Evolutionary conservation across 2,113 vertebrate genomes (phyloP), one percentile per base, ranked within the genome.

Genomic region (Micromys minutus): DNA sequence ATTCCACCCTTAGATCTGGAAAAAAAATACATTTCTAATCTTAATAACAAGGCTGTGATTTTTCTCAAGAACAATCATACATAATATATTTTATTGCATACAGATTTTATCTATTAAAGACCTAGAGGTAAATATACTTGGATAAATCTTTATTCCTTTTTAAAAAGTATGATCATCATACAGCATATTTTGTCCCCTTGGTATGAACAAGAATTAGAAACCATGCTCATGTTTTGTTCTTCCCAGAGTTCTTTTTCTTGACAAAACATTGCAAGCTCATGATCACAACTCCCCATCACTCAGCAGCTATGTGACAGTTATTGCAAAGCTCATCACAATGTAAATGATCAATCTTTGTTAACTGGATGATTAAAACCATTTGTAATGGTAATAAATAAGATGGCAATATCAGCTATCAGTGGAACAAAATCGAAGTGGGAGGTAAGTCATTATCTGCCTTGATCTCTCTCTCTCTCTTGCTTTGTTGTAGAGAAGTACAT

Each of bases 101-200:
- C 1, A 77, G n/a, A 45, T 67, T 75, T n/a, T 88, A 88, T n/a
- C 31, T 42, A 72, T 89, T 93, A 52, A 31, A 90, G 74, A 45
- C 0, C 87, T 55, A 81, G 22, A 65, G 24, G 12, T 36, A 84
- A n/a, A 65, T 52, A 94, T 72, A 75, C 76, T 83, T 79, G 13
- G 45, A 93, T 59, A 81, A 47, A 71, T 71, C 3, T 21, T 79
- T 5, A 91, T 65, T 65, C 11, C 42, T 29, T 17, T 26, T 80
- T 85, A 22, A 21, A 31, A 89, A 81, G 31, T 61, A 50, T 21
- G 26, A n/a, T 39, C 10, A 71, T 8, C 65, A 81, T 26, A n/a
- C 3, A 87, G 19, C 63, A 80, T 16, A 10, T 8, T 21, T 87
- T 75, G 93, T 57, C 13, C 15, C 26, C 42, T 47, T 59, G 3